A percentile compares a stretch with the other conserved stretches of the same genome.
These are phyloP conservation scores for Phacellophora camtschatica DNA, from an alignment of 30 jellyfish, hydroid and myxozoan species.

Conservation along the genomic window DNA sequence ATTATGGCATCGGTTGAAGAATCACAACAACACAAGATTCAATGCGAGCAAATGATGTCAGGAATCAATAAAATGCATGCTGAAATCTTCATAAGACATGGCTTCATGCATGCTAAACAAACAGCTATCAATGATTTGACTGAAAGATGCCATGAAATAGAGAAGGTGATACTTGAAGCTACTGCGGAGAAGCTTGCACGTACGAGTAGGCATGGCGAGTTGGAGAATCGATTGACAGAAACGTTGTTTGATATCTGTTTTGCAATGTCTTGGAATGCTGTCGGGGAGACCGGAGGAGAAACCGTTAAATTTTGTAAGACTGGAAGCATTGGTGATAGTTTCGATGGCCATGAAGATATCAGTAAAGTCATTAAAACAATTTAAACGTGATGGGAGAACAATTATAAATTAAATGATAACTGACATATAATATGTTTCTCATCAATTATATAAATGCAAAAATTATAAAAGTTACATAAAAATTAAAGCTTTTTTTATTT, in stretches of 20 bases:
- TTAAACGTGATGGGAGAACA: neutral
- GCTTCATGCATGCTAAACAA: slow-evolving; percentile 52
- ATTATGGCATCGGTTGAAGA: slow-evolving; percentile 41
- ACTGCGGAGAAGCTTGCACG: neutral
- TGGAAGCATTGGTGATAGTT: neutral
- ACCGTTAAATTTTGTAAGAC: neutral
- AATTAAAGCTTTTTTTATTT: too few relatives aligned
- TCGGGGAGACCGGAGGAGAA: neutral
- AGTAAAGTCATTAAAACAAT: neutral
- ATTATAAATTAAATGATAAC: too few relatives aligned
- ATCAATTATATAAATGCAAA: too few relatives aligned
- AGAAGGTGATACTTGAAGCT: neutral
- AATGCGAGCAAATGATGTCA: slow-evolving; percentile 10
- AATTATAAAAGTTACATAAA: too few relatives aligned
- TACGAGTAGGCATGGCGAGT: neutral
- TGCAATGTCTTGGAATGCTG: slow-evolving; percentile 53
- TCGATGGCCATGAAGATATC: neutral
- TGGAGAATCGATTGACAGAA: slow-evolving; percentile 14
- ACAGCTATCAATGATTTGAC: slow-evolving; percentile 14
- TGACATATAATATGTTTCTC: too few relatives aligned
- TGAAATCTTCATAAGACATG: slow-evolving; percentile 52
- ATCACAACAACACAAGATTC: slow-evolving; percentile 19
- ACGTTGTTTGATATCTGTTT: slow-evolving; percentile 48
- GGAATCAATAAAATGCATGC: slow-evolving; percentile 62
- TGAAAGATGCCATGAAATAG: slow-evolving; percentile 20